A percentile compares a stretch with the other conserved stretches of the same genome.
Conservation (phyloP, 2,113 vertebrate species). For the Zapornia atra region DNA sequence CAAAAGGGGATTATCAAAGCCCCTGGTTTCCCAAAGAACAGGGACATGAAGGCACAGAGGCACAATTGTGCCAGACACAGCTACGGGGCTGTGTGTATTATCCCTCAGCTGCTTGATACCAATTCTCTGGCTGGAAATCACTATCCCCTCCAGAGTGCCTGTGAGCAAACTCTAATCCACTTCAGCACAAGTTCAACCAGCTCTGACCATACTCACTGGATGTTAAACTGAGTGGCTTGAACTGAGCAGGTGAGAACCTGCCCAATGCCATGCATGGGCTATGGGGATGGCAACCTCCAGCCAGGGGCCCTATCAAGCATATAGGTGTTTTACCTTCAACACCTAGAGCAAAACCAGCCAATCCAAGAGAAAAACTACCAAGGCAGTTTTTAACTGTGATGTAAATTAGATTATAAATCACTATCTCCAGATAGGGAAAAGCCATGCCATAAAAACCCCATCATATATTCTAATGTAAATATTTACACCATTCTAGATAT, state of each 20-base stretch:
- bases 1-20: background rate
- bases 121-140: background rate
- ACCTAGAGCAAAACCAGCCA: background rate
- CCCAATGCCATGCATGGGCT: background rate
- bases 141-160: background rate
- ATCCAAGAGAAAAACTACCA: background rate
- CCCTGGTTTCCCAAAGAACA: background rate
- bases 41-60: background rate
- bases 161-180: background rate
- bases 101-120: background rate
- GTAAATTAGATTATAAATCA: background rate
- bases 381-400: background rate
- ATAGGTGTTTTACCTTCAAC: background rate
- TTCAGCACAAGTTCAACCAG: background rate
- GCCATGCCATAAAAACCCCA: background rate
- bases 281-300: background rate
- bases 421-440: background rate
- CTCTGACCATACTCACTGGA: background rate
- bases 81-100: background rate
- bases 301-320: fast-evolving
- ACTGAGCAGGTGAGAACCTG: background rate
- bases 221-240: background rate
- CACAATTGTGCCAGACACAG: background rate
- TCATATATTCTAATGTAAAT: background rate
- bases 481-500: background rate